Conservation (phyloP, 2,113 vertebrate species). For the Chloroceryle aenea region DNA sequence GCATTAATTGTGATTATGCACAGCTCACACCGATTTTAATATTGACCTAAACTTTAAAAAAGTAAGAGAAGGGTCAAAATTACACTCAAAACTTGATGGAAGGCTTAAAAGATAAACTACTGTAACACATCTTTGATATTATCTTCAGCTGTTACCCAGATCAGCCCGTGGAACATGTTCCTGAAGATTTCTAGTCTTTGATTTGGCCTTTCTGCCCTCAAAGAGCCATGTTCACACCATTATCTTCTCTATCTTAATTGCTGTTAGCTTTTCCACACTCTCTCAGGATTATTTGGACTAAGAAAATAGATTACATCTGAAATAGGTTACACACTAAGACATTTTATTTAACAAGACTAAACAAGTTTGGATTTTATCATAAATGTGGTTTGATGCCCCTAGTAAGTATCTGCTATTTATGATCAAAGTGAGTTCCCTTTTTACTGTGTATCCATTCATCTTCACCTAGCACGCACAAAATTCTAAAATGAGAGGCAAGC, state of each 20-base stretch:
- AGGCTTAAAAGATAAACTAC: not conserved
- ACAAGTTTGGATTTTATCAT: constrained; percentile 65
- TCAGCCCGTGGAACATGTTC: not conserved
- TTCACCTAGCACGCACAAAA: not conserved
- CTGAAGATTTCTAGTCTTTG: constrained; percentile 39
- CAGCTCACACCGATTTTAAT: not conserved
- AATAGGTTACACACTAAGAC: constrained; percentile 47
- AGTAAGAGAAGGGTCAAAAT: not conserved
- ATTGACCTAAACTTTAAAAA: not conserved
- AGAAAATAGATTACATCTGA: constrained; percentile 63
- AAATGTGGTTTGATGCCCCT: constrained; percentile 41
- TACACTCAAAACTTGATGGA: not conserved
- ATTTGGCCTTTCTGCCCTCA: constrained; percentile 55
- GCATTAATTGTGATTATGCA: not conserved
- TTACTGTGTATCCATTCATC: not conserved
- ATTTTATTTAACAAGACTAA: constrained; percentile 62
- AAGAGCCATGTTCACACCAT: constrained; percentile 52
- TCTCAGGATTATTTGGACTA: constrained; percentile 59
- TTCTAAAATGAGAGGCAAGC: not conserved
- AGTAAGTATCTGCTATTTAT: constrained; percentile 22
- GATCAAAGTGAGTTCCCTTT: constrained; percentile 4
- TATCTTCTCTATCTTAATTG: constrained; percentile 66
- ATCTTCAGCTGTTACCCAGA: constrained; percentile 22
- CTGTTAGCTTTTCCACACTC: constrained; percentile 58
- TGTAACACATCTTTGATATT: not conserved